Conservation (phyloP, 2,797 vertebrate genomes). For the Periophthalmus magnuspinnatus region DNA sequence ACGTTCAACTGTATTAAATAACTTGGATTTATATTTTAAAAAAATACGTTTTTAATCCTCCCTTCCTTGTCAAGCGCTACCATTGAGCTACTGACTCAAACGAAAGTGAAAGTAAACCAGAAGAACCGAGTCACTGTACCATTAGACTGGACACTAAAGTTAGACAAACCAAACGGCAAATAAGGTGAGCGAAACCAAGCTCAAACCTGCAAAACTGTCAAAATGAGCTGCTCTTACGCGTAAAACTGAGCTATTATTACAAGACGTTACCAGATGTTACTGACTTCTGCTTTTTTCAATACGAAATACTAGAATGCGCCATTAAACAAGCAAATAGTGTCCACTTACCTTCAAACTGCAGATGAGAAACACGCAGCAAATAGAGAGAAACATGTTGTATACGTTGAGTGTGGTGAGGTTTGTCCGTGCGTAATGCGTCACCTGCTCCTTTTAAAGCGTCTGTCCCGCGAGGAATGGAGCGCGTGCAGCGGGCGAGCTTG, state of each 20-base stretch:
- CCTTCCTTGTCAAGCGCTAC: not conserved
- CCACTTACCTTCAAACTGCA: constrained; percentile 21
- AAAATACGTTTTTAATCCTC: not conserved
- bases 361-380: rapidly evolving
- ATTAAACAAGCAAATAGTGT: too few species aligned
- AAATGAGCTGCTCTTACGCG: too few species aligned
- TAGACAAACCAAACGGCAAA: not conserved
- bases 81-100: not conserved
- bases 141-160: not conserved
- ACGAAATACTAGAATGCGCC: too few species aligned
- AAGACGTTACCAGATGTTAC: too few species aligned
- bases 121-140: not conserved
- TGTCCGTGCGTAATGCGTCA: not conserved
- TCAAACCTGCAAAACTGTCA: not conserved
- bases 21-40: not conserved
- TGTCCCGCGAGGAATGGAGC: too few species aligned
- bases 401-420: not conserved
- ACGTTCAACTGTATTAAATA: not conserved
- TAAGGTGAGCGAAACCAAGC: not conserved
- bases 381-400: not conserved
- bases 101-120: constrained; percentile 60
- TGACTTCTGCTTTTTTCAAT: too few species aligned
- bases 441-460: too few species aligned
- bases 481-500: too few species aligned
- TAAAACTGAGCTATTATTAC: too few species aligned